Base-by-base conservation (phyloP, 2,113 vertebrate genomes). In the Agelaius phoeniceus region DNA sequence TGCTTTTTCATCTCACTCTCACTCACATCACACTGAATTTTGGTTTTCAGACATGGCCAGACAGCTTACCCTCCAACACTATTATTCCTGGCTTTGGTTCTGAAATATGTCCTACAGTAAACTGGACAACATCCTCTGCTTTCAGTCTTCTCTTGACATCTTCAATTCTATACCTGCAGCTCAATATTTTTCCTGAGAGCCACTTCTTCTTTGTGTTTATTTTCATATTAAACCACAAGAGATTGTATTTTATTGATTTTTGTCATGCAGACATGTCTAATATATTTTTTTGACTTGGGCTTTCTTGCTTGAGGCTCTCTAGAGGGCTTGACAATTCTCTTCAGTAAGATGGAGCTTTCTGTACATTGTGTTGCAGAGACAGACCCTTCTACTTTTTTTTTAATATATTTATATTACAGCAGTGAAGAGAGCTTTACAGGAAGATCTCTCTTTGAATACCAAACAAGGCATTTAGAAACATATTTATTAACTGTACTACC, bases 181-280 rank as follows among this genome's bases (percentile, higher is more conserved):
- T 87, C 87, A 87, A 30, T 89, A 81, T 84, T 87, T 0, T 81
- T 78, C 43, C 54, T 71, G 51, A 81, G 3, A 80, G 59, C 21
- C 43, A 74, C 35, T 67, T 44, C 48, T 90, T 82, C 80, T 87
- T 91, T 71, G 77, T 51, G 51, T 71, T 91, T 94, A 94, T 91
- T 94, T 96, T 96, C 77, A 91, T 93, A 87, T 78, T 81, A 95
- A 94, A 74, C 80, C 77, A 84, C 55, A 62, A 74, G 73, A 94
- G 65, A 93, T 89, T 71, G 87, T 51, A 81, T 89, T 91, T 89
- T 91, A 93, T 91, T 94, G 80, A 89, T 96, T 95, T 95, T 62
- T 94, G 77, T 78, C 87, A 91, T 59, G 73, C 48, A 89, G 54
- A 18, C 46, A 63, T 55, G 41, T 77, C 86, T 84, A 92, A 78